These are phyloP conservation scores for Tachysurus vachellii DNA, from an alignment of 2,113 vertebrate species.

Conservation along the genomic window DNA sequence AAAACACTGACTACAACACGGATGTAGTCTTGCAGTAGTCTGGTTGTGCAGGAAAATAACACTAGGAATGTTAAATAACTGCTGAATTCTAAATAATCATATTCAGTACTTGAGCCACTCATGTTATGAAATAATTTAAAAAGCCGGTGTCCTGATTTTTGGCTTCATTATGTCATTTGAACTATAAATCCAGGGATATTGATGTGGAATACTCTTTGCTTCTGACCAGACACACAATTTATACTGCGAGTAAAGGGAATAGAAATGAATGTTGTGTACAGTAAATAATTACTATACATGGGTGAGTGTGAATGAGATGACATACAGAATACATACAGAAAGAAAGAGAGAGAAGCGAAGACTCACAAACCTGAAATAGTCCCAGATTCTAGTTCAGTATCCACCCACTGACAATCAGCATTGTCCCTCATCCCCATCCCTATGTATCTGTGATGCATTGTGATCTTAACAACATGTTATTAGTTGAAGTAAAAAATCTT, in stretches of 20 bases:
- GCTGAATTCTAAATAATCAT: background rate
- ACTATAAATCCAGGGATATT: background rate
- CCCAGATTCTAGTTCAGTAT: background rate
- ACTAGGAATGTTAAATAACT: background rate
- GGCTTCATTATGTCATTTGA: background rate
- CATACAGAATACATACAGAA: background rate
- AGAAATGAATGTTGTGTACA: background rate
- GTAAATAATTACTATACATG: background rate
- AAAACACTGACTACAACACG: background rate
- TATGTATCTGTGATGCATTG: background rate
- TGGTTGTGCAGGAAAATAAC: background rate
- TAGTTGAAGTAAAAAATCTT: background rate
- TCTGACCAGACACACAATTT: background rate
- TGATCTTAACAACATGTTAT: background rate
- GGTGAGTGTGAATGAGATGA: background rate
- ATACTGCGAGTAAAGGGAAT: background rate
- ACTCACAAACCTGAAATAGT: slow-evolving; percentile 2
- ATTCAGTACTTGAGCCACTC: background rate
- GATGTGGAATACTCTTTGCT: background rate
- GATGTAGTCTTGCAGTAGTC: background rate
- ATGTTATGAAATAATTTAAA: background rate
- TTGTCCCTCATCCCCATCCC: background rate
- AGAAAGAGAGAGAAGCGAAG: background rate
- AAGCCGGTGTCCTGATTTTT: background rate
- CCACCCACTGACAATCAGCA: background rate